Percentiles rank a stretch among this genome's conserved stretches.
Evolutionary conservation across 2,888 invertebrate species (phyloP).

Genomic region (Aporophyla nigra): DNA sequence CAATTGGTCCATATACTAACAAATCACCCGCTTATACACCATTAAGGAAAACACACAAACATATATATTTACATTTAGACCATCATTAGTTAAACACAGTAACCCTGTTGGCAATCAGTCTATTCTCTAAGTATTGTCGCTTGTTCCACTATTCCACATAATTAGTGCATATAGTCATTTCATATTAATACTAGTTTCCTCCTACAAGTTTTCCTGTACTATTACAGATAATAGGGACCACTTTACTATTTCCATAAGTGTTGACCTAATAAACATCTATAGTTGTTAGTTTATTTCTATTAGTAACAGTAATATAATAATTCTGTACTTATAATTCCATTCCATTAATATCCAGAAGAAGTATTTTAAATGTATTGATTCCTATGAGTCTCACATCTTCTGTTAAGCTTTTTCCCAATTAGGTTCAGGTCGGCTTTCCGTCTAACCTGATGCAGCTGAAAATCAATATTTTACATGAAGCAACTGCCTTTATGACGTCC

Average conservation of each 20-base stretch:
- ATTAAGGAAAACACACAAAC: conserved; percentile 22
- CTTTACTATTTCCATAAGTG: conserved; percentile 59
- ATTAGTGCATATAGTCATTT: conserved; percentile 42
- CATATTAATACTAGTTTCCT: conserved; percentile 53
- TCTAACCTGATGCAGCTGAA: background rate
- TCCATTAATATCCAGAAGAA: background rate
- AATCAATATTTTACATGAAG: background rate
- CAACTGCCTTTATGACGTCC: too few relatives aligned
- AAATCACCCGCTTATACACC: background rate
- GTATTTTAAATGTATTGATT: background rate
- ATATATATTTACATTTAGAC: conserved; percentile 23
- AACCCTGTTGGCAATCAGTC: conserved; percentile 49
- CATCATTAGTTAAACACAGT: conserved; percentile 49
- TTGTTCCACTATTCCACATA: conserved; percentile 55
- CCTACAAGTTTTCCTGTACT: conserved; percentile 55
- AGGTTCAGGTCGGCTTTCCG: background rate
- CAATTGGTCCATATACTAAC: background rate
- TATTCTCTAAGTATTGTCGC: conserved; percentile 46
- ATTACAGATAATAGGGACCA: conserved; percentile 51
- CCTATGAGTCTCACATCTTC: background rate
- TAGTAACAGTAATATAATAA: background rate
- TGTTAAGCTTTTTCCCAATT: background rate
- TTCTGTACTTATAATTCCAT: background rate
- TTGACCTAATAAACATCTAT: background rate
- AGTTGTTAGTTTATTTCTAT: conserved; percentile 7